phyloP scores from a whole-genome alignment of 2,797 vertebrate genomes.

The Diplodus sargus region DNA sequence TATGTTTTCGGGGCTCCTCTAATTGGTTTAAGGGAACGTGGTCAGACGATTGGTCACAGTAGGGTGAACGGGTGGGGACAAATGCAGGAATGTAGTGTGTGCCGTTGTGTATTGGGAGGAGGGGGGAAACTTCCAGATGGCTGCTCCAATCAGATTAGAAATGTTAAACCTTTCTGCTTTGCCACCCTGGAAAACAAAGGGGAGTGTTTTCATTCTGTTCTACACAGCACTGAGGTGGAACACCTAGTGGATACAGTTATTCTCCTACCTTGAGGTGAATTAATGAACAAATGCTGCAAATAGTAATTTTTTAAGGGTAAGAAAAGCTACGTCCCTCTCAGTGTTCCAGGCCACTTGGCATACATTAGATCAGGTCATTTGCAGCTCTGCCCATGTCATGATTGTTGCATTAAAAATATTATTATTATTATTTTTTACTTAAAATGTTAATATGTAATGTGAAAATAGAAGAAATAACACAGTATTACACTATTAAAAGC shows the following conservation, averaged over 20 bases:
- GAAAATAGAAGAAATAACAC: not conserved
- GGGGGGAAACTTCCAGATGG: slow-evolving; percentile 40
- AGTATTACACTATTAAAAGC: not conserved
- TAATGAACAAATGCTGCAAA: slow-evolving; percentile 13
- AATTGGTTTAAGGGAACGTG: not conserved
- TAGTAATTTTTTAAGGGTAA: not conserved
- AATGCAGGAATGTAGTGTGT: not conserved
- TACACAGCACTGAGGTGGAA: not conserved
- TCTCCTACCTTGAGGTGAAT: slow-evolving; percentile 4
- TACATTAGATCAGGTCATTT: slow-evolving; percentile 10
- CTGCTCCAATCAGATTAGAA: slow-evolving; percentile 48
- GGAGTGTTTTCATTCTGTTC: not conserved
- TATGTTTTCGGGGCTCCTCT: not conserved
- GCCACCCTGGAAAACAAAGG: slow-evolving; percentile 39
- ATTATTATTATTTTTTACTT: not conserved
- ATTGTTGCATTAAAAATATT: not conserved
- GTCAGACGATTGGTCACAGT: not conserved
- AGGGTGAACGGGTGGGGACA: not conserved
- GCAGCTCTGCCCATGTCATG: not conserved
- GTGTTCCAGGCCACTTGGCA: not conserved
- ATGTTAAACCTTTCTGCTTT: slow-evolving; percentile 41
- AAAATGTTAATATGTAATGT: not conserved
- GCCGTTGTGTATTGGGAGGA: not conserved
- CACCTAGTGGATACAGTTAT: not conserved
- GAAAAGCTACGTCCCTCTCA: not conserved